phyloP scores from a whole-genome alignment of 2,797 vertebrate species.

The Salmo trutta region DNA sequence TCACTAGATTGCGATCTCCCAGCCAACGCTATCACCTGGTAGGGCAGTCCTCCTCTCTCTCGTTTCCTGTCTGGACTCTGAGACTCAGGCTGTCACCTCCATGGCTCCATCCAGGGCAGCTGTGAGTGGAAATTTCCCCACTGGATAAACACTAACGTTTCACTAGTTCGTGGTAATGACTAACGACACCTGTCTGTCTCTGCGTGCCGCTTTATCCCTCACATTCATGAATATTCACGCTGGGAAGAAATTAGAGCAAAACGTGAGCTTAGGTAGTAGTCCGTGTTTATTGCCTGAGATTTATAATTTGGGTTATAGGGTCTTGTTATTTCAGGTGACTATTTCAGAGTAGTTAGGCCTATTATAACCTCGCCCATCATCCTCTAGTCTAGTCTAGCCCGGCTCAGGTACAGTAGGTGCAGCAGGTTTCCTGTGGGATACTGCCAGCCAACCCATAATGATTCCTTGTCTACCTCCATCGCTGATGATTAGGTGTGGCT shows the following conservation, averaged over 20 bases:
- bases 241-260: conserved; percentile 21
- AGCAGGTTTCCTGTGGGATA: conserved; percentile 45
- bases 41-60: not conserved
- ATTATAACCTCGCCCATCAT: conserved; percentile 10
- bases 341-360: not conserved
- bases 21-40: not conserved
- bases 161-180: conserved; percentile 66
- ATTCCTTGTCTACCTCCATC: conserved; percentile 20
- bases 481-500: conserved; percentile 44
- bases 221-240: conserved; percentile 51
- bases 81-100: conserved; percentile 13
- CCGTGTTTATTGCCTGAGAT: conserved; percentile 54
- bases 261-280: conserved; percentile 6
- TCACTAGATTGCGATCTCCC: conserved; percentile 22
- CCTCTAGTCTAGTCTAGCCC: not conserved
- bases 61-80: not conserved
- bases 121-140: conserved; percentile 27
- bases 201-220: conserved; percentile 49
- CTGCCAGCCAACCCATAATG: conserved; percentile 40
- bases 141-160: conserved; percentile 52
- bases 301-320: conserved; percentile 34
- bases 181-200: conserved; percentile 47
- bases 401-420: conserved; percentile 48
- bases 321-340: conserved; percentile 32
- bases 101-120: conserved; percentile 57